Percentiles rank a stretch among this genome's conserved stretches.
These are phyloP conservation scores for Lethenteron reissneri DNA, from an alignment of 2,113 vertebrate species.

Conservation along the genomic window DNA sequence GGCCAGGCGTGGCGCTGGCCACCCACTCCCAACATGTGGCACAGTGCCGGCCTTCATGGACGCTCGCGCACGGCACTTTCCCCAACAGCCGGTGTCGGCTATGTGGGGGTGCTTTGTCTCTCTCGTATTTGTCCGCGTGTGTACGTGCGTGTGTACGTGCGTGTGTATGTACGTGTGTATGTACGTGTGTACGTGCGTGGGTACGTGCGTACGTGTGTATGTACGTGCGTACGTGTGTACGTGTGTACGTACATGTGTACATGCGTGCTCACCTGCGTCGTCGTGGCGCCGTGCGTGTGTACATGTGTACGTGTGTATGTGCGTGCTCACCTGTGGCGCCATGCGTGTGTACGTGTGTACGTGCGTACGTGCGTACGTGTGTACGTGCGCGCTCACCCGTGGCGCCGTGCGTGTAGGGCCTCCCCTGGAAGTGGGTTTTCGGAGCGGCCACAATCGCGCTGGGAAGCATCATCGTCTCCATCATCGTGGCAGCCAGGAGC, in stretches of 20 bases:
- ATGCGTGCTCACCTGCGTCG: slow-evolving; percentile 19
- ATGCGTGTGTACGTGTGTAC: neutral
- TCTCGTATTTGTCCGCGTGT: too few species aligned
- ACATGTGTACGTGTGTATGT: neutral
- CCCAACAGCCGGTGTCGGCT: too few species aligned
- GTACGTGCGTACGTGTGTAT: slow-evolving; percentile 26
- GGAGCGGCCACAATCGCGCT: slow-evolving; percentile 75
- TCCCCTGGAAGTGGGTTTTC: slow-evolving; percentile 88
- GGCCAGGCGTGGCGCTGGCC: too few species aligned
- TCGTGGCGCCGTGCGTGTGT: slow-evolving; percentile 9
- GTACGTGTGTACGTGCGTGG: neutral
- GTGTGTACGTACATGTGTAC: neutral
- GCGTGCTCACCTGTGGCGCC: slow-evolving; percentile 7
- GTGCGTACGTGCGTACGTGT: neutral
- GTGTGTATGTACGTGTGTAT: too few species aligned
- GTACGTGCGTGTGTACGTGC: too few species aligned
- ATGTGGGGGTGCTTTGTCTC: too few species aligned
- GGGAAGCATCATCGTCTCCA: slow-evolving; percentile 70
- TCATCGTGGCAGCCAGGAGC: slow-evolving; percentile 83
- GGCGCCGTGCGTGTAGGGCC: slow-evolving; percentile 15
- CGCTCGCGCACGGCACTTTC: too few species aligned
- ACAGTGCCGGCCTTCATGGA: too few species aligned
- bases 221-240: neutral
- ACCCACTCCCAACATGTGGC: too few species aligned
- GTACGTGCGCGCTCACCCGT: slow-evolving; percentile 13